Evolutionary conservation across 2,113 vertebrate genomes (phyloP).

Genomic region (Empidonax traillii): DNA sequence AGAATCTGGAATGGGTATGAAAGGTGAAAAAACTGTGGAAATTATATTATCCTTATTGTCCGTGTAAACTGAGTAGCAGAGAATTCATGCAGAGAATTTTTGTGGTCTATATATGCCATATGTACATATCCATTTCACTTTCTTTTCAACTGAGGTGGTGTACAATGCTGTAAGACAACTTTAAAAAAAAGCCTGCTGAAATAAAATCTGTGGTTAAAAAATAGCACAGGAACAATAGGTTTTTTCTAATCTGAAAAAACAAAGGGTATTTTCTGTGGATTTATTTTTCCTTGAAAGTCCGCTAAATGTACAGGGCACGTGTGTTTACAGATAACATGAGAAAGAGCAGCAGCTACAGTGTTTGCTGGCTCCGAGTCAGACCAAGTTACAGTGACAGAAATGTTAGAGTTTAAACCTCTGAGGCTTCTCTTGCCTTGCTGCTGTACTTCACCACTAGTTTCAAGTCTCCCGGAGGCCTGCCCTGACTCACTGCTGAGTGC

Average conservation of each 20-base stretch:
- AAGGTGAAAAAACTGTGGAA: neutral
- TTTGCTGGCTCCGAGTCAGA: neutral
- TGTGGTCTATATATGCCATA: neutral
- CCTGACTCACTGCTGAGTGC: neutral
- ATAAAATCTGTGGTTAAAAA: neutral
- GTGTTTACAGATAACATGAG: neutral
- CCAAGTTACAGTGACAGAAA: neutral
- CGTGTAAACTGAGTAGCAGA: neutral
- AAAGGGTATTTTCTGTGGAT: rapidly evolving
- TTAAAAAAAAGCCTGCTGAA: neutral
- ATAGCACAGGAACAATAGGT: neutral
- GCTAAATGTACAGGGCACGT: neutral
- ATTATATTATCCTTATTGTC: neutral
- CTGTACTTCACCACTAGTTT: neutral
- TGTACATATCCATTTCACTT: neutral
- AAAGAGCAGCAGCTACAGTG: neutral
- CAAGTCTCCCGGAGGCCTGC: conserved; percentile 22
- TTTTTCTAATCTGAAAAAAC: neutral
- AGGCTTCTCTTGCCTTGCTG: neutral
- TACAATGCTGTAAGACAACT: neutral
- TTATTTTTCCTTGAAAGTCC: neutral
- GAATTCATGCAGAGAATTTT: neutral
- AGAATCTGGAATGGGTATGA: neutral
- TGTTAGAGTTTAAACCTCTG: neutral
- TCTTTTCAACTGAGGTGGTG: neutral